Base-by-base conservation (phyloP, 2,888 invertebrate genomes). In the Andrena dorsata region DNA sequence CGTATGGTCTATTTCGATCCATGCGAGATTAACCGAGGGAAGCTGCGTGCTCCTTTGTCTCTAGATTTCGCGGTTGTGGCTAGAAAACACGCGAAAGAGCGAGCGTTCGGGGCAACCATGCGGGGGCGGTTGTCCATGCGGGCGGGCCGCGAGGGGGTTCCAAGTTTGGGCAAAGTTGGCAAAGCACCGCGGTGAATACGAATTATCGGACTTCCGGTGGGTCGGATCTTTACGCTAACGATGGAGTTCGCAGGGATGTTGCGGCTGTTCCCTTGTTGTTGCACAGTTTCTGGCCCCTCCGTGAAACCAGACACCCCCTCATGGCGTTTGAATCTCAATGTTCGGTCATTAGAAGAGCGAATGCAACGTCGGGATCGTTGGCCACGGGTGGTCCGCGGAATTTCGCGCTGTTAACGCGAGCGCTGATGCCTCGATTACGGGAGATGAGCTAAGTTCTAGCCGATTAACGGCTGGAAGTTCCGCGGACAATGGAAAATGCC, bases 141-240 rank as follows among this genome's bases (percentile, higher is more conserved):
- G 49, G 7, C 20, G 13, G 16, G n/a, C 35, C 65, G n/a, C n/a
- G 8, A 5, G 47, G 64, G 60, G 49, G 56, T 32, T 8, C 28
- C 4, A 79, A 83, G 63, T 70, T 80, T 49, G 49, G 56, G 61
- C 23, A 26, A 63, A 26, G 60, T 20, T 23, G 3, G 56, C 56
- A 23, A 32, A 66, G 30, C 61, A 53, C 56, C 20, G 58, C 53
- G 53, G 71, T 32, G 65, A 68, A 81, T 72, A 81, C 76, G 75
- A 83, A 86, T 85, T 84, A 83, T 78, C 79, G 80, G 86, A 85
- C 85, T 84, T 82, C 82, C 30, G 61, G 63, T 73, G 35, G 23
- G 47, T 58, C 63, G 61, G 60, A 85, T 87, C 73, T 82, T 79
- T 65, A 28, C 32, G 71, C 74, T 82, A 85, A 85, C 68, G 76